Base-by-base conservation (phyloP, 64 coral and sea anemone genomes). In the Porites lutea region DNA sequence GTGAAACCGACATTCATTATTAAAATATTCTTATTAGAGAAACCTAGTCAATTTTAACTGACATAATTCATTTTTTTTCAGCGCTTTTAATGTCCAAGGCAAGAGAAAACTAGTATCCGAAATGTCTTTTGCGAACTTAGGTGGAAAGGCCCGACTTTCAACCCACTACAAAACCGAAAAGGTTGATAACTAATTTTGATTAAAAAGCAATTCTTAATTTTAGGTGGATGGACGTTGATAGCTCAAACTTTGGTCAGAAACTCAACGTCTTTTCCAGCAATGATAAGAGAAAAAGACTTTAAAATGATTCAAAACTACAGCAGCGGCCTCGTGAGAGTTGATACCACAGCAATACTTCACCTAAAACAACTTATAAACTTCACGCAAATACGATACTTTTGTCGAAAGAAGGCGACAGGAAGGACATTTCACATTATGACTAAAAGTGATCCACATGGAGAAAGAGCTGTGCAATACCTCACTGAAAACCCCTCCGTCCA, bases 341-440 rank as follows among this genome's bases (percentile, higher is more conserved):
- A 85, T 13, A 65, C 69, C 8, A 16, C 52, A 8, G 90, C 87
- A 46, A 47, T 96, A 14, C 58, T 4, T 2, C 13, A 80, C 18
- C 75, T 96, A 4, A 87, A 90, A 59, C 65, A 86, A 27, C 51
- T 77, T 43, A 90, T 90, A 11, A 82, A 78, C 0, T 96, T 96
- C 53, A 63, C 82, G n/a, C 95, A 96, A 61, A 18, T 93, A 2
- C 84, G 74, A 15, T 86, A 66, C 59, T 86, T 84, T 65, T 93
- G 95, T 49, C 72, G 13, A 54, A 89, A 93, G 78, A 80, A 87
- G 21, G 71, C 82, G n/a, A 83, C 85, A 48, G 91, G 87, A 5
- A 71, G 90, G 23, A 96, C 90, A 15, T 89, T 96, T 65, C 95
- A 96, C 69, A 90, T 96, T 15, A 93, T 90, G 23, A 96, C 91